Evolutionary conservation across 2,113 vertebrate species (phyloP), one percentile per base, ranked within the genome.

Genomic region (Neopipo cinnamomea): DNA sequence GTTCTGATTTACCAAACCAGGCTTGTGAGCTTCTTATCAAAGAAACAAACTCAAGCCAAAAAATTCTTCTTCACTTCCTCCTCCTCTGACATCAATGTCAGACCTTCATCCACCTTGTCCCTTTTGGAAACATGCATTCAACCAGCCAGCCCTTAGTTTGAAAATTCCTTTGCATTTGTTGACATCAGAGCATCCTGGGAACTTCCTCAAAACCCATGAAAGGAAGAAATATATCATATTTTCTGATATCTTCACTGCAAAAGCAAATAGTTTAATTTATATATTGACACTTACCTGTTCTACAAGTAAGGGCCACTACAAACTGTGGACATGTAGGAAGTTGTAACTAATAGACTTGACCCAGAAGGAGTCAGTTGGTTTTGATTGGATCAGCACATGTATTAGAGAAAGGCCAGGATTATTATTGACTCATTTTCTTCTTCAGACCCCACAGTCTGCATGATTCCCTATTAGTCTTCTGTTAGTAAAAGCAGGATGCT

Each of bases 1-100:
- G 39, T 59, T 83, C 74, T 90, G 78, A 86, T 87, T 90, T 95
- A 91, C 86, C 58, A 89, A 92, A 74, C 23, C 63, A 86, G 20
- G 5, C 42, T 91, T 93, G 71, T 0, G 0, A 80, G 68, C n/a
- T 88, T 84, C 59, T 71, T 71, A 19, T 50, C 75, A 77, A 90
- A 83, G 46, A 74, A 86, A 80, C 11, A 62, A 93, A 53, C 30
- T 67, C 52, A 73, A 79, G 42, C 50, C 50, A 62, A 76, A 88
- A n/a, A 59, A 44, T 79, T 85, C 24, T 56, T 75, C 68, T 77
- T 30, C 15, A 28, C 31, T 86, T 81, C 42, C 20, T 80, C 23
- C 6, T 73, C 6, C 25, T 86, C 46, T 90, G 59, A 71, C 35
- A n/a, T 47, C 70, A 65, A 11, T 14, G 12, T 56, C 30, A 65